These are phyloP conservation scores for Matsumyia berberina DNA, from an alignment of 2,888 invertebrate species.

Conservation along the genomic window DNA sequence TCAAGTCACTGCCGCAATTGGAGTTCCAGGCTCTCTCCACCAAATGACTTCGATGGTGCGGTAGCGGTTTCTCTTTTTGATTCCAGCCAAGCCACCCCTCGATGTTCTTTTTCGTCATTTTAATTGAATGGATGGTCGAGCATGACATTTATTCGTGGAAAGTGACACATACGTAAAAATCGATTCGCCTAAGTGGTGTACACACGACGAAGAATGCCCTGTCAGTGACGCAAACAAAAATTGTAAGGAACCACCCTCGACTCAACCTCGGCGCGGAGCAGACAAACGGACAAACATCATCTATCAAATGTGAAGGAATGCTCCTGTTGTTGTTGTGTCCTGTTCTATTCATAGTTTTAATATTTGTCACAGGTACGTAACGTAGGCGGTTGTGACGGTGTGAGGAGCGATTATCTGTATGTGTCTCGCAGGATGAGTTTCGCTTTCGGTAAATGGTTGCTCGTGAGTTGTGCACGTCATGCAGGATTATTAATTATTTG, in stretches of 20 bases:
- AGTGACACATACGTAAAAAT: conserved; percentile 57
- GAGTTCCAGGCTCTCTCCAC: conserved; percentile 14
- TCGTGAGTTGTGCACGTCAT: conserved; percentile 61
- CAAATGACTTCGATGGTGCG: conserved; percentile 36
- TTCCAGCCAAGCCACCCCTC: conserved; percentile 19
- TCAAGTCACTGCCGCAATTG: conserved; percentile 54
- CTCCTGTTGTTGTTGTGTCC: conserved; percentile 32
- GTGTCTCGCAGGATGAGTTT: conserved; percentile 27
- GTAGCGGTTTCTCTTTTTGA: not conserved
- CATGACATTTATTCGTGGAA: conserved; percentile 65
- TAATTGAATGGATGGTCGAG: conserved; percentile 68
- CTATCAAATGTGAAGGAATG: conserved; percentile 67
- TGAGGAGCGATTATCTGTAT: not conserved
- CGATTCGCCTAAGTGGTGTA: conserved; percentile 44
- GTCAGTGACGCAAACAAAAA: conserved; percentile 55
- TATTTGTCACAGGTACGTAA: conserved; percentile 60
- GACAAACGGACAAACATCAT: conserved; percentile 53
- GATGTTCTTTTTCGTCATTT: conserved; percentile 59
- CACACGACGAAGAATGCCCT: conserved; percentile 26
- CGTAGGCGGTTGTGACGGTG: conserved; percentile 21
- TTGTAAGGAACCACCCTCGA: conserved; percentile 40
- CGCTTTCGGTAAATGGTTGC: conserved; percentile 3
- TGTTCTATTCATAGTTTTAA: conserved; percentile 44
- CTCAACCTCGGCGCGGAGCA: conserved; percentile 34
- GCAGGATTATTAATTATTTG: conserved; percentile 72